phyloP scores from a whole-genome alignment of 2,888 invertebrate species.

The Protodeltote pygarga region DNA sequence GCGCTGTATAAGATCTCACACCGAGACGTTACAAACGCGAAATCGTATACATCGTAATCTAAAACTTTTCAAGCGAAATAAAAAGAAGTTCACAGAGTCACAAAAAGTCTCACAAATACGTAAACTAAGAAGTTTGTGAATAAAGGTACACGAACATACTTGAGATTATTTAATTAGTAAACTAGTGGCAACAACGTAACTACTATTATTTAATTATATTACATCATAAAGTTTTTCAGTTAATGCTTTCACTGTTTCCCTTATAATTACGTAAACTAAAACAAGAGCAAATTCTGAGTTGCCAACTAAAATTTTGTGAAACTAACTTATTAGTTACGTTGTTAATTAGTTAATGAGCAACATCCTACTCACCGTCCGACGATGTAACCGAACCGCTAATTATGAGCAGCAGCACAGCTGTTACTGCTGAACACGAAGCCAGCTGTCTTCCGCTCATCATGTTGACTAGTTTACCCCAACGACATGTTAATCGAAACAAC shows the following conservation, averaged over 20 bases:
- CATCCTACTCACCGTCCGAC: slow-evolving; percentile 75
- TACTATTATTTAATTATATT: slow-evolving; percentile 13
- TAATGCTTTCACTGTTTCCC: slow-evolving; percentile 12
- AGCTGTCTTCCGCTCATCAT: slow-evolving; percentile 74
- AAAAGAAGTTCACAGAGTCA: slow-evolving; percentile 13
- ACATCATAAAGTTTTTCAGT: slow-evolving; percentile 27
- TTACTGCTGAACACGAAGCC: slow-evolving; percentile 61
- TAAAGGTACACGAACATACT: slow-evolving; percentile 2
- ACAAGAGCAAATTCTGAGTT: too few species aligned
- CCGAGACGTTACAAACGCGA: slow-evolving; percentile 12
- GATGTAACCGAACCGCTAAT: slow-evolving; percentile 68
- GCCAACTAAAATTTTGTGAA: slow-evolving; percentile 23
- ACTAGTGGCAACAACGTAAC: slow-evolving; percentile 13
- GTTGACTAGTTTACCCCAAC: slow-evolving; percentile 70
- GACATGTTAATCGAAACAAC: slow-evolving; percentile 72
- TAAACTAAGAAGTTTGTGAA: neutral
- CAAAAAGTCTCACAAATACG: slow-evolving; percentile 1
- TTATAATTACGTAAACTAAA: slow-evolving; percentile 32
- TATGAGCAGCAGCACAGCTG: slow-evolving; percentile 66
- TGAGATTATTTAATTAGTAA: slow-evolving; percentile 10
- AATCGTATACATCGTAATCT: slow-evolving; percentile 6
- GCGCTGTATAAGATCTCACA: neutral
- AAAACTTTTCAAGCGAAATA: slow-evolving; percentile 16
- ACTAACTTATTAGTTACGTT: slow-evolving; percentile 39
- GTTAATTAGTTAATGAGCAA: slow-evolving; percentile 45